Conservation (phyloP, 1,140 invertebrate species). For the Drosophila grimshawi region DNA sequence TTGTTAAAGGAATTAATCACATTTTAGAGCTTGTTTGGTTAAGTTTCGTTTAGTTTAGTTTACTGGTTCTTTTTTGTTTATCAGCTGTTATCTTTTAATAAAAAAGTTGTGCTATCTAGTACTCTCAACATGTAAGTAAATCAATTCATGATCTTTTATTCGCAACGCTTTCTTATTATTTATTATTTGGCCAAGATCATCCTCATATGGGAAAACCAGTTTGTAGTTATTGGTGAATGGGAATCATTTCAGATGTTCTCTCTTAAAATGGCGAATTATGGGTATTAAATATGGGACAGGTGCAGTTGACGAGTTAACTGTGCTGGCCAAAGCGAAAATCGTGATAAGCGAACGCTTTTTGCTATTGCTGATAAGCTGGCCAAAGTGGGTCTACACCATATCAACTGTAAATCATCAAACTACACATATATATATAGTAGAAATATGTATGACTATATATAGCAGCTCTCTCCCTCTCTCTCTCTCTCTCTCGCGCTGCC, state of each 20-base stretch:
- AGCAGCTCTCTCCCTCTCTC: background rate
- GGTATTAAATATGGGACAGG: background rate
- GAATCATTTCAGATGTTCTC: background rate
- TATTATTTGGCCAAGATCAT: background rate
- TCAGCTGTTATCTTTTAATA: too few species aligned
- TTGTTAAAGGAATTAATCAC: background rate
- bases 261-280: background rate
- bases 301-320: slow-evolving; percentile 17
- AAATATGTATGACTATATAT: background rate
- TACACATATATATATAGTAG: background rate
- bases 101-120: too few species aligned
- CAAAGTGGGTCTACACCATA: slow-evolving; percentile 24
- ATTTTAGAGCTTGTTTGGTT: background rate
- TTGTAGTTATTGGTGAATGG: background rate
- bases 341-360: slow-evolving; percentile 36
- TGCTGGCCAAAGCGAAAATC: slow-evolving; percentile 6
- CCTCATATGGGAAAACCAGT: background rate
- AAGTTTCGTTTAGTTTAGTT: background rate
- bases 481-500: background rate
- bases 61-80: background rate
- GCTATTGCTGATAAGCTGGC: slow-evolving; percentile 38
- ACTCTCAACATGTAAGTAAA: too few species aligned
- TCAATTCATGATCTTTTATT: background rate
- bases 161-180: background rate
- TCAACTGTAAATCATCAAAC: slow-evolving; percentile 42